These are phyloP conservation scores for Chrysolina americana DNA, from an alignment of 2,888 invertebrate genomes.

Conservation along the genomic window DNA sequence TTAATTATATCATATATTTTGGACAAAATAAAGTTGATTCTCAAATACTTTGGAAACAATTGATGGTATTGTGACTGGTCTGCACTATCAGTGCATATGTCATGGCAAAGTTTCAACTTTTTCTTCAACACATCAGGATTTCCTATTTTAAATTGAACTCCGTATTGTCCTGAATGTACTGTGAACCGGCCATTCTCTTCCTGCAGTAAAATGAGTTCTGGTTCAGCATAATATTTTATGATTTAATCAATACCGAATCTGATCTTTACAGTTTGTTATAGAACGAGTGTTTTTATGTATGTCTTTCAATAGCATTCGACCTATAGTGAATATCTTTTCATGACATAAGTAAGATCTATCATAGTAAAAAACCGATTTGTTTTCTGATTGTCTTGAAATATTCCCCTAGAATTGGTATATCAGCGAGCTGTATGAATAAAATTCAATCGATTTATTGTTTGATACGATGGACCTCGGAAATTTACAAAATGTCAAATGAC, in stretches of 20 bases:
- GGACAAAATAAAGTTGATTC: too few relatives aligned
- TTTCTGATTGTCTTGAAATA: background rate
- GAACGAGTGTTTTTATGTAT: constrained; percentile 39
- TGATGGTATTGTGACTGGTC: too few relatives aligned
- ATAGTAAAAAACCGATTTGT: too few relatives aligned
- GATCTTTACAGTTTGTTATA: constrained; percentile 39
- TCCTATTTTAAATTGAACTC: background rate
- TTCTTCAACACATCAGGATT: background rate
- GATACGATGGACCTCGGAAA: too few relatives aligned
- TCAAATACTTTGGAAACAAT: too few relatives aligned
- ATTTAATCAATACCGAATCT: constrained; percentile 39
- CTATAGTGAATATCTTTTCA: constrained; percentile 14
- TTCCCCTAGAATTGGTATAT: background rate
- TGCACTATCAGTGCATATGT: too few relatives aligned
- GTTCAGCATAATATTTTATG: constrained; percentile 42
- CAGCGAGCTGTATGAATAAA: too few relatives aligned
- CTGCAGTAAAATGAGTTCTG: constrained; percentile 24
- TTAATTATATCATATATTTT: too few relatives aligned
- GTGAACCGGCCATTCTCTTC: constrained; percentile 19
- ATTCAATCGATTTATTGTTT: too few relatives aligned
- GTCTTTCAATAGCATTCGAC: constrained; percentile 37
- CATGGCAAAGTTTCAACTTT: background rate
- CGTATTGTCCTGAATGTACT: constrained; percentile 2
- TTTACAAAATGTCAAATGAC: too few relatives aligned
- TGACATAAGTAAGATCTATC: background rate